These are phyloP conservation scores for Apostichopus japonicus DNA, from an alignment of 35 echinoderm and acorn worm species.

Conservation along the genomic window DNA sequence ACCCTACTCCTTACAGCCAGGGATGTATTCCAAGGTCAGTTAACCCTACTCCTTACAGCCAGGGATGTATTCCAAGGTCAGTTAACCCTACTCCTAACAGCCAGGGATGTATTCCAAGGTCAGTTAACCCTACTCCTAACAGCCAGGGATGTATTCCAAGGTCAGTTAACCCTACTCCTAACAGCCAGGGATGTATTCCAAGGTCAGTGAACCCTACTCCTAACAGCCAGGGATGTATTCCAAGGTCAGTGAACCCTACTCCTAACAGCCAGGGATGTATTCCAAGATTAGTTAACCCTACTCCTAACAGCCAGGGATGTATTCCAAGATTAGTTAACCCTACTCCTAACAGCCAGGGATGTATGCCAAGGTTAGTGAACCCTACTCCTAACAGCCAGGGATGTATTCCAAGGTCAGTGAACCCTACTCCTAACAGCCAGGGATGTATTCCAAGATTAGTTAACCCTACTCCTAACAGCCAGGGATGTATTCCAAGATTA, in stretches of 20 bases:
- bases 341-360: slow-evolving; percentile 61
- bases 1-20: slow-evolving; percentile 61
- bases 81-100: slow-evolving; percentile 60
- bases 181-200: slow-evolving; percentile 44
- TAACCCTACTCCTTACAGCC: slow-evolving; percentile 59
- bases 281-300: too few relatives aligned
- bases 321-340: too few relatives aligned
- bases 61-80: slow-evolving; percentile 19
- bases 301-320: slow-evolving; percentile 54
- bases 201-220: too few relatives aligned
- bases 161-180: slow-evolving; percentile 54
- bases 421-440: slow-evolving; percentile 61
- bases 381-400: slow-evolving; percentile 58
- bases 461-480: slow-evolving; percentile 59
- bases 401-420: too few relatives aligned
- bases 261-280: slow-evolving; percentile 39
- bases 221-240: slow-evolving; percentile 41
- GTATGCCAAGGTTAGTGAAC: too few relatives aligned
- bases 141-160: slow-evolving; percentile 36
- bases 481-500: slow-evolving; percentile 19
- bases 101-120: slow-evolving; percentile 25
- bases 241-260: too few relatives aligned
- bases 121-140: slow-evolving; percentile 58
- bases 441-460: not conserved
- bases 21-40: not conserved